Percentiles rank a stretch among this genome's conserved stretches.
Evolutionary conservation across 2,113 vertebrate species (phyloP).

Genomic region (Alosa alosa): DNA sequence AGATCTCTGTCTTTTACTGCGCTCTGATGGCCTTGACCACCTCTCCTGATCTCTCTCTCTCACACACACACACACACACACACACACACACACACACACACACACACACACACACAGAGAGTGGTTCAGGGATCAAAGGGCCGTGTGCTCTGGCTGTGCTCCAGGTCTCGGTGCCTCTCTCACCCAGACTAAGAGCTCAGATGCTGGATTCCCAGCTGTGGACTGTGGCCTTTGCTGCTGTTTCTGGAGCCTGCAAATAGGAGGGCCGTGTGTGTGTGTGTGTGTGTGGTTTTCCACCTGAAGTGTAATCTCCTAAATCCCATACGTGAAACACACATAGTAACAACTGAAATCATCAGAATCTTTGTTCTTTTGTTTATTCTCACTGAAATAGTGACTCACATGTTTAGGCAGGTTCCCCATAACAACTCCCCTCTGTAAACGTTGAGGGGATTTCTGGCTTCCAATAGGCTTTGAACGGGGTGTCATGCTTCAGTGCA

Average conservation of each 20-base stretch:
- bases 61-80: background rate
- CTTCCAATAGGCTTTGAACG: background rate
- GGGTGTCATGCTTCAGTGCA: too few relatives aligned
- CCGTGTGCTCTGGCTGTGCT: background rate
- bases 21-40: slow-evolving; percentile 8
- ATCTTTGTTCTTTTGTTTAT: background rate
- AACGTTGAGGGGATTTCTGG: background rate
- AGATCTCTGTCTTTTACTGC: slow-evolving; percentile 26
- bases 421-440: background rate
- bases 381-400: background rate
- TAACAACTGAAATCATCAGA: too few relatives aligned
- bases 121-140: slow-evolving; percentile 31
- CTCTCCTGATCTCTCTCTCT: background rate
- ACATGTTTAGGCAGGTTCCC: background rate
- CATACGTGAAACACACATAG: too few relatives aligned
- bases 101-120: background rate
- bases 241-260: background rate
- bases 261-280: too few relatives aligned
- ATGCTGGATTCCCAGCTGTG: background rate
- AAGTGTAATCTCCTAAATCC: too few relatives aligned
- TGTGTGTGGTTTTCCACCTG: too few relatives aligned
- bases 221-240: slow-evolving; percentile 24
- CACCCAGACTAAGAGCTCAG: background rate
- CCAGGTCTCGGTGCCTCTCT: slow-evolving; percentile 3
- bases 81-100: slow-evolving; percentile 23